Conservation (phyloP, 2,113 vertebrate species). For the Ictalurus punctatus region DNA sequence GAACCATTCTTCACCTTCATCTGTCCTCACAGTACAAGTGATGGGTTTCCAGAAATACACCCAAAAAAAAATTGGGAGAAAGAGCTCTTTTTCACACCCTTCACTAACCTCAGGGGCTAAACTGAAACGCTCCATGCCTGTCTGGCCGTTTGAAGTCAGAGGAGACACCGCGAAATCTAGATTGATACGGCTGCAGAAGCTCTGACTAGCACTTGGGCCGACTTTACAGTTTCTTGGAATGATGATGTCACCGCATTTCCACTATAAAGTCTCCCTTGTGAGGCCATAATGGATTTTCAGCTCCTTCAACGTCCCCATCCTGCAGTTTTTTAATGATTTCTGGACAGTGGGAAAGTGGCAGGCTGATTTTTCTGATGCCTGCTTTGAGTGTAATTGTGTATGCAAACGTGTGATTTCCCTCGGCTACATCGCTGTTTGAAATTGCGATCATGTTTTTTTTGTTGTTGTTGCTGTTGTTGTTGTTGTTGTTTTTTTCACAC, state of each 20-base stretch:
- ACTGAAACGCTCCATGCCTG: slow-evolving; percentile 17
- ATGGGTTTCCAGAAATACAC: slow-evolving; percentile 22
- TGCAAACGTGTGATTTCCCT: slow-evolving; percentile 51
- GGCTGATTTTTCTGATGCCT: slow-evolving; percentile 46
- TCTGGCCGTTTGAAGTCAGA: slow-evolving; percentile 44
- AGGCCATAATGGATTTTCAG: slow-evolving; percentile 61
- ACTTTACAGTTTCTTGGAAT: slow-evolving; percentile 56
- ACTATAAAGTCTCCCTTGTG: slow-evolving; percentile 57
- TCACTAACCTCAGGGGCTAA: slow-evolving; percentile 20
- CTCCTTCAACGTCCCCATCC: slow-evolving; percentile 52
- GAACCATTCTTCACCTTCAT: slow-evolving; percentile 15
- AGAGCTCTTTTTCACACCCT: slow-evolving; percentile 22
- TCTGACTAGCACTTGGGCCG: slow-evolving; percentile 54
- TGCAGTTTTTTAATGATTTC: slow-evolving; percentile 33
- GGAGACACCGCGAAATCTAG: slow-evolving; percentile 38
- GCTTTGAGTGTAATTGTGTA: slow-evolving; percentile 56
- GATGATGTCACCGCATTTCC: slow-evolving; percentile 54
- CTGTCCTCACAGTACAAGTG: not conserved
- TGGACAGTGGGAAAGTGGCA: slow-evolving; percentile 17
- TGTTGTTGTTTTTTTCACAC: slow-evolving; percentile 42
- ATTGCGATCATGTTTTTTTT: not conserved
- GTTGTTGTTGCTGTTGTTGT: not conserved
- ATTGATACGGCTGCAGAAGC: slow-evolving; percentile 65
- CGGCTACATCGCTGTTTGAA: not conserved
- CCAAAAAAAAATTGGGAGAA: slow-evolving; percentile 18